Evolutionary conservation across 1,140 invertebrate genomes (phyloP).

Genomic region (Pollicipes pollicipes): DNA sequence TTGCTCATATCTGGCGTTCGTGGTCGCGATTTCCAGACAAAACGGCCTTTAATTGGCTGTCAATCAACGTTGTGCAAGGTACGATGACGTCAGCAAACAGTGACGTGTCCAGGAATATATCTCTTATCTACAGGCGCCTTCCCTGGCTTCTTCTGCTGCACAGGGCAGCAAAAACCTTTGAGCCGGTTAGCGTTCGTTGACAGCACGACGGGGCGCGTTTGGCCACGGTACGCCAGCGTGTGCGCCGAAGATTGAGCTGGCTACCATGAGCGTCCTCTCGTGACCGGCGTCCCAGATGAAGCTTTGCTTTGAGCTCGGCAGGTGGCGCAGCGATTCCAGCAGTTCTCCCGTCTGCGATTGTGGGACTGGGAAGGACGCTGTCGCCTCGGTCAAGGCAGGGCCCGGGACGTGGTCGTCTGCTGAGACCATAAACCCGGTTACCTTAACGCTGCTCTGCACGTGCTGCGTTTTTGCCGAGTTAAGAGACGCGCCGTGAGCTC

Average conservation of each 20-base stretch:
- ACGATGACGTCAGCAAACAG: no score
- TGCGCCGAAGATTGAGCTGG: slow-evolving; percentile 9
- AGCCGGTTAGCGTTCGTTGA: slow-evolving; percentile 14
- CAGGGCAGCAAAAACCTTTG: neutral
- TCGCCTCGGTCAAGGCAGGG: slow-evolving; percentile 2
- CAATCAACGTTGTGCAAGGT: no score
- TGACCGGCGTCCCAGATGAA: slow-evolving; percentile 15
- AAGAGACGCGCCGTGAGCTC: slow-evolving; percentile 7
- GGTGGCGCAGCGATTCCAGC: no score
- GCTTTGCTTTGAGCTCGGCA: slow-evolving; percentile 11
- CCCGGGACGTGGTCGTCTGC: slow-evolving; percentile 5
- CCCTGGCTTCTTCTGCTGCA: slow-evolving; percentile 4
- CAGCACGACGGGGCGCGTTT: slow-evolving; percentile 9
- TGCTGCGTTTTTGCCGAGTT: slow-evolving; percentile 8
- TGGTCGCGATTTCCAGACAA: no score
- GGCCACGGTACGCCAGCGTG: slow-evolving; percentile 11
- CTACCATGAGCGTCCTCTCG: slow-evolving; percentile 12
- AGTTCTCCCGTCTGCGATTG: slow-evolving; percentile 9
- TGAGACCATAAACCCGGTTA: slow-evolving; percentile 6
- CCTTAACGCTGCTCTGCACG: slow-evolving; percentile 5
- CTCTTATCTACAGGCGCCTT: slow-evolving; percentile 1
- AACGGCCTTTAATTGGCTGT: no score
- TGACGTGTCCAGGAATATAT: no score
- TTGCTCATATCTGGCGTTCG: no score
- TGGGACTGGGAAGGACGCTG: slow-evolving; percentile 12